phyloP scores from a whole-genome alignment of 2,113 vertebrate species.

The Brevimyrus niger region DNA sequence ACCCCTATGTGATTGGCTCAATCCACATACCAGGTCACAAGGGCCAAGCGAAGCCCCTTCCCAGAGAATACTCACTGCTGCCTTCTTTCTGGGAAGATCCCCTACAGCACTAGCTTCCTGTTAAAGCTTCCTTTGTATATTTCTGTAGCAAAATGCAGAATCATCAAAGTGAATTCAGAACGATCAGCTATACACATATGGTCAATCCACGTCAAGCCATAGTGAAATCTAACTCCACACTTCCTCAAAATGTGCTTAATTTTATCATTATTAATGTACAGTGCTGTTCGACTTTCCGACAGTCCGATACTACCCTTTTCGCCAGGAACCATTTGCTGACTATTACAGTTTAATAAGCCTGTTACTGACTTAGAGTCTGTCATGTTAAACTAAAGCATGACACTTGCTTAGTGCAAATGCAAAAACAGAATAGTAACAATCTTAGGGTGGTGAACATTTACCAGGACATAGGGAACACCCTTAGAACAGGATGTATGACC shows the following conservation, averaged over 20 bases:
- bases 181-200: neutral
- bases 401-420: neutral
- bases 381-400: neutral
- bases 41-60: neutral
- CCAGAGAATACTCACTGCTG: neutral
- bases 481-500: constrained; percentile 18
- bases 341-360: neutral
- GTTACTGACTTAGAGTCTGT: neutral
- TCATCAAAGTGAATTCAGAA: neutral
- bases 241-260: neutral
- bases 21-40: neutral
- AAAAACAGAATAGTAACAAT: neutral
- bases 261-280: neutral
- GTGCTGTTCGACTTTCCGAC: neutral
- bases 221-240: neutral
- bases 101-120: neutral
- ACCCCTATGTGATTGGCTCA: neutral
- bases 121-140: neutral
- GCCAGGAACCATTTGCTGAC: neutral
- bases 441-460: constrained; percentile 12
- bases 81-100: neutral
- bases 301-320: too few species aligned
- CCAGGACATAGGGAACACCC: constrained; percentile 25
- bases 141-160: neutral
- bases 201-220: neutral